These are phyloP conservation scores for Maconellicoccus hirsutus DNA, from an alignment of 1,140 invertebrate genomes.

Conservation along the genomic window DNA sequence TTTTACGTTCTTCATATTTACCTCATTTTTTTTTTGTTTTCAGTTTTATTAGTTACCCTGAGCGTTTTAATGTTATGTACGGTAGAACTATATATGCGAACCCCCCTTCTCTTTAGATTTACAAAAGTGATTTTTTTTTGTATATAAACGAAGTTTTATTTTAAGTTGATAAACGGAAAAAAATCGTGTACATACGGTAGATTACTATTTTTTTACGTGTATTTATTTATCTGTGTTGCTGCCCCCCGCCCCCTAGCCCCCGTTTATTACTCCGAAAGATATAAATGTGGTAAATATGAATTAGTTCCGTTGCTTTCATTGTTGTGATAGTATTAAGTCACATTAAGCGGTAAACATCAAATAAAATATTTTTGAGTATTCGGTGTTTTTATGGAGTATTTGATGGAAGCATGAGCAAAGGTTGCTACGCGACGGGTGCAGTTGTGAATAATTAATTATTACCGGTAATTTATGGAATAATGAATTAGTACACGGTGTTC, in stretches of 20 bases:
- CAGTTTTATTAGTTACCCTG: neutral
- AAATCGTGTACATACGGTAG: neutral
- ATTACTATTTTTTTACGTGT: neutral
- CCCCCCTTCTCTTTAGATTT: too few relatives aligned
- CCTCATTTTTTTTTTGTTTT: neutral
- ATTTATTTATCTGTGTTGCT: constrained; percentile 1
- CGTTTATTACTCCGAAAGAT: too few relatives aligned
- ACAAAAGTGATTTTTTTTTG: neutral
- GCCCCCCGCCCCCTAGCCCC: neutral
- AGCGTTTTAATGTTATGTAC: neutral
- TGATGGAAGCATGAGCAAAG: too few relatives aligned
- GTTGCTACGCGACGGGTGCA: too few relatives aligned
- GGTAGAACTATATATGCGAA: neutral
- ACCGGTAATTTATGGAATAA: too few relatives aligned
- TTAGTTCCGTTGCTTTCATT: neutral
- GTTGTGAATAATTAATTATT: too few relatives aligned
- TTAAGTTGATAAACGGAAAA: neutral
- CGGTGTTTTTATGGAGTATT: neutral
- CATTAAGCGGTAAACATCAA: neutral
- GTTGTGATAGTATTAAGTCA: constrained; percentile 19
- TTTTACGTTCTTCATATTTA: constrained; percentile 3
- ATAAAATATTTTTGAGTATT: neutral
- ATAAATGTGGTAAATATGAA: constrained; percentile 21
- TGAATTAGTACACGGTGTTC: too few relatives aligned
- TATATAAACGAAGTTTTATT: neutral